Evolutionary conservation across 1,140 invertebrate species (phyloP).

Genomic region (Camponotus vicinus): DNA sequence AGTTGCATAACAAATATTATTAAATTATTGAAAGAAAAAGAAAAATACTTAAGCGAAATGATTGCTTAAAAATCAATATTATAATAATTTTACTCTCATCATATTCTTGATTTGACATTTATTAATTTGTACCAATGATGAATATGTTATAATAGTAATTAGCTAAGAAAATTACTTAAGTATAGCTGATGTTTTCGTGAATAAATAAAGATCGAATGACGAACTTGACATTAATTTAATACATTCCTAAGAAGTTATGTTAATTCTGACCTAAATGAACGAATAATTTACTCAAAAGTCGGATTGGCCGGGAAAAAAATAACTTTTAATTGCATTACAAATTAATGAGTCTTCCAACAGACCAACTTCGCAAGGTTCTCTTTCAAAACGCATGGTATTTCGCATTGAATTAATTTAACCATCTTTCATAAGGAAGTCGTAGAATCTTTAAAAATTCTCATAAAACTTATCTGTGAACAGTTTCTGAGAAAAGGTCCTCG

Average conservation of each 20-base stretch:
- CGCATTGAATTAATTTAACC: slow-evolving; percentile 44
- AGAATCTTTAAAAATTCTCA: slow-evolving; percentile 27
- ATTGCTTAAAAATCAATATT: neutral
- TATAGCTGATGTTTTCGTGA: neutral
- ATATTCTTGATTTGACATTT: neutral
- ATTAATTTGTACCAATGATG: neutral
- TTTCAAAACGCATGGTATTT: neutral
- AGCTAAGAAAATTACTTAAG: neutral
- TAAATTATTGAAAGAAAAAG: neutral
- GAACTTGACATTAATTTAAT: slow-evolving; percentile 26
- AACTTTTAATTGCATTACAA: neutral
- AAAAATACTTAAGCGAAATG: neutral
- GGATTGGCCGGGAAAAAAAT: neutral
- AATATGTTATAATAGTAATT: neutral
- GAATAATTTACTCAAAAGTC: slow-evolving; percentile 25
- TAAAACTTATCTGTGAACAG: slow-evolving; percentile 32
- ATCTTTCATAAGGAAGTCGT: slow-evolving; percentile 7
- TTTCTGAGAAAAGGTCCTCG: neutral
- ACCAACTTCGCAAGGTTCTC: neutral
- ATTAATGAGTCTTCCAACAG: neutral
- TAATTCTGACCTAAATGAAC: neutral
- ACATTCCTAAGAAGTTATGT: neutral
- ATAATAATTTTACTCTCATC: neutral
- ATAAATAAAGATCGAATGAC: neutral
- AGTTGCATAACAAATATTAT: neutral